Base-by-base conservation (phyloP, 2,888 invertebrate genomes). In the Piscicola geometra region DNA sequence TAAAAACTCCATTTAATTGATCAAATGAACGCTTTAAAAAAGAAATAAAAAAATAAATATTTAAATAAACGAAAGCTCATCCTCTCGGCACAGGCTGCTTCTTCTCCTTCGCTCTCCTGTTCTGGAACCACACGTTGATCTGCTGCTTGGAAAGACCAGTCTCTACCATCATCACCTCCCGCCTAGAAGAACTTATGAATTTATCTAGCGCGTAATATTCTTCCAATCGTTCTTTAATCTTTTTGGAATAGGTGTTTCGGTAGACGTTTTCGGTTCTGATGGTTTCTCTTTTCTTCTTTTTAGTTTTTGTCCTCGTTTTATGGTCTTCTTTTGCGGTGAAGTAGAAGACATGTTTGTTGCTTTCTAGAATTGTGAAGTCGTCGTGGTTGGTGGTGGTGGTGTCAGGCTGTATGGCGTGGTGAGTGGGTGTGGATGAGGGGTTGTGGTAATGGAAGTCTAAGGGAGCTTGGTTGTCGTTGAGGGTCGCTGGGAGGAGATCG, bases 81-180 rank as follows among this genome's bases (percentile, higher is more conserved):
- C n/a, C n/a, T n/a, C n/a, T n/a, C n/a, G n/a, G n/a, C n/a, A n/a
- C n/a, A n/a, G n/a, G 36, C 18, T 71, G 50, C 71, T 56, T 56
- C n/a, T 56, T 56, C 12, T 56, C 12, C 25, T 56, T 56, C 15
- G 25, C 60, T 25, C 60, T 5, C n/a, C 60, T 56, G 60, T 56
- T 56, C 60, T 2, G 1, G 32, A 71, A 21, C 50, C 41, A 71
- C 21, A 50, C 50, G 52, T 52, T 52, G 30, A 71, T 71, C 30
- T 52, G 50, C 12, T 2, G 33, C 2, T 50, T 71, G 5, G n/a
- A 50, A 12, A 71, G 41, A 32, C 32, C 71, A 5, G 71, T 47
- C 25, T 52, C 50, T 28, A 21, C 50, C 25, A 50, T 21, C 3
- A 56, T 5, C n/a, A 18, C 3, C n/a, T 56, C 60, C 25, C 60